A percentile compares a stretch with the other conserved stretches of the same genome.
Evolutionary conservation across 2,888 invertebrate genomes (phyloP).

Genomic region (Sminthurinus aureus): DNA sequence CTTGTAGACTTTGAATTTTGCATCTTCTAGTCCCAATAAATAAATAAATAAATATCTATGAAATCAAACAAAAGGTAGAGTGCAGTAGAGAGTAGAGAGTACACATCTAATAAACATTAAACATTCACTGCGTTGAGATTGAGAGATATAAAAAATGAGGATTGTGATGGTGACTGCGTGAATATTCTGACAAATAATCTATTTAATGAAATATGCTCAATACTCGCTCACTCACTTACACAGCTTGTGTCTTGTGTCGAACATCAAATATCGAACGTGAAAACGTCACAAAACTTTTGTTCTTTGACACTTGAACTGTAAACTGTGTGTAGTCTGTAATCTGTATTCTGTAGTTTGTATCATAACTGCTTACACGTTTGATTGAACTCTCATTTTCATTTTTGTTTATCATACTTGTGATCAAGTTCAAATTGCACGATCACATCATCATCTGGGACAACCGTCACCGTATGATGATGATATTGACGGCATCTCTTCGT

Average conservation of each 20-base stretch:
- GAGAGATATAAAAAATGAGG: too few relatives aligned
- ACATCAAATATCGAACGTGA: background rate
- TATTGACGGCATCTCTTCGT: background rate
- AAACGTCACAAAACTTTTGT: conserved; percentile 3
- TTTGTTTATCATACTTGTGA: background rate
- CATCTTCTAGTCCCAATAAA: background rate
- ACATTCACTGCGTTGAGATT: too few relatives aligned
- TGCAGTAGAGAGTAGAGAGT: background rate
- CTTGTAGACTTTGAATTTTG: background rate
- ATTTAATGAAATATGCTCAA: too few relatives aligned
- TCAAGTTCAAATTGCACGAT: conserved; percentile 15
- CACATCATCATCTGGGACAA: background rate
- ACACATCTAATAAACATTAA: background rate
- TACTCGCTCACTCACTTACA: background rate
- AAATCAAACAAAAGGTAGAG: background rate
- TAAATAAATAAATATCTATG: background rate
- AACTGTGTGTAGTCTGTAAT: background rate
- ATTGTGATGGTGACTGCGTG: too few relatives aligned
- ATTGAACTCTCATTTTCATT: conserved; percentile 4
- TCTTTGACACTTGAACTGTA: background rate
- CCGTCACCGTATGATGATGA: background rate
- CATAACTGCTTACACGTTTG: background rate
- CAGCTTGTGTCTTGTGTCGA: background rate
- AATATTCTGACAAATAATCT: too few relatives aligned
- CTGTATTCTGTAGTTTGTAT: background rate